Evolutionary conservation across 2,113 vertebrate genomes (phyloP).

Genomic region (Antennarius striatus): DNA sequence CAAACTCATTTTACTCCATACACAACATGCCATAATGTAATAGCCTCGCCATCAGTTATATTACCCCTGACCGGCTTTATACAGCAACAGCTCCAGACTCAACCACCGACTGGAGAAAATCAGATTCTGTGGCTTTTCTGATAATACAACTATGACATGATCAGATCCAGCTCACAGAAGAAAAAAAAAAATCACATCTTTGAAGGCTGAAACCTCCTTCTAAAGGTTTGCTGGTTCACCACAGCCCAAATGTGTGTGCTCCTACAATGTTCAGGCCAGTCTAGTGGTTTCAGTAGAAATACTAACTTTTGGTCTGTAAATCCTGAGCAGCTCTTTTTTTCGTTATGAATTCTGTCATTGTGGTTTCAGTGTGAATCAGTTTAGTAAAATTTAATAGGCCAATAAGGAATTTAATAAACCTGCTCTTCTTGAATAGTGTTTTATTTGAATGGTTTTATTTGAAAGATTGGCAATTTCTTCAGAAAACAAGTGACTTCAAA

Average conservation of each 20-base stretch:
- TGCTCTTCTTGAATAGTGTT: conserved; percentile 19
- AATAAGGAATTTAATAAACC: conserved; percentile 58
- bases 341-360: not conserved
- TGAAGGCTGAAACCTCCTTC: conserved; percentile 13
- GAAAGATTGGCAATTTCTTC: conserved; percentile 6
- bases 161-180: conserved; percentile 16
- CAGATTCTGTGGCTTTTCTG: conserved; percentile 24
- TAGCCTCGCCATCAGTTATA: too few species aligned
- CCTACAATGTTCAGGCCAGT: conserved; percentile 20
- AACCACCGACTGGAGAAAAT: conserved; percentile 36
- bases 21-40: not conserved
- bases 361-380: conserved; percentile 6
- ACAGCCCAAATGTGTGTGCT: conserved; percentile 14
- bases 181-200: conserved; percentile 34
- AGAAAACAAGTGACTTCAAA: conserved; percentile 34
- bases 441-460: conserved; percentile 29
- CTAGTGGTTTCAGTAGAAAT: not conserved
- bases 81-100: conserved; percentile 17
- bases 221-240: conserved; percentile 18
- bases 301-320: conserved; percentile 1
- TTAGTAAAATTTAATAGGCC: conserved; percentile 31
- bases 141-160: conserved; percentile 26
- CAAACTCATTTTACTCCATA: not conserved
- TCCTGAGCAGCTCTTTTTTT: not conserved
- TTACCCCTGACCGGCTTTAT: conserved; percentile 17